Conservation (phyloP, 2,888 invertebrate species). For the Plebejus melissa region DNA sequence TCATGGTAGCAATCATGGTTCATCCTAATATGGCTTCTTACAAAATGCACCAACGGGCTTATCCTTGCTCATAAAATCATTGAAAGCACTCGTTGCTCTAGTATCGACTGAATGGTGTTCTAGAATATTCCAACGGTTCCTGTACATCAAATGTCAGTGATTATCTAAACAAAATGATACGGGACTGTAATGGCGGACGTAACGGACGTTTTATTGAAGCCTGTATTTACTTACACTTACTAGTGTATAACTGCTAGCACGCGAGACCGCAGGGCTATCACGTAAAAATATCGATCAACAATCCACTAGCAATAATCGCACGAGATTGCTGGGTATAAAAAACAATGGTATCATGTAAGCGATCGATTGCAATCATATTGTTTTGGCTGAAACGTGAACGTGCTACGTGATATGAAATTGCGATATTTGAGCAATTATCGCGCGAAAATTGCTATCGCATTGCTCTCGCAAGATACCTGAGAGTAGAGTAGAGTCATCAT, state of each 20-base stretch:
- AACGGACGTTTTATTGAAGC: constrained; percentile 11
- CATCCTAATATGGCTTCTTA: not conserved
- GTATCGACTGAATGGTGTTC: constrained; percentile 39
- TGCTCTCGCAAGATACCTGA: too few species aligned
- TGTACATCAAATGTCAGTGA: constrained; percentile 32
- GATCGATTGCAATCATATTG: too few species aligned
- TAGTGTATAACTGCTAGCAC: not conserved
- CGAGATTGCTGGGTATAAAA: too few species aligned
- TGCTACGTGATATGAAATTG: too few species aligned
- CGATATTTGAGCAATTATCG: too few species aligned
- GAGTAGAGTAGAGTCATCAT: too few species aligned
- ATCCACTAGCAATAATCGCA: too few species aligned
- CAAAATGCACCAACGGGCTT: not conserved
- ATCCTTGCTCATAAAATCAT: not conserved
- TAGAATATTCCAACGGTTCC: constrained; percentile 27
- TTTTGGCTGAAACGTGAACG: too few species aligned
- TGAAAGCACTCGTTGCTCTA: constrained; percentile 1
- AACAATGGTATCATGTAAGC: too few species aligned
- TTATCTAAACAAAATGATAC: constrained; percentile 41
- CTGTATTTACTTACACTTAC: constrained; percentile 10
- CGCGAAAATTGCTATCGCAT: too few species aligned
- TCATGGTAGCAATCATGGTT: not conserved
- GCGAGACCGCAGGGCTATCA: not conserved
- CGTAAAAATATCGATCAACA: not conserved
- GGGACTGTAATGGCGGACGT: constrained; percentile 30